Percentiles rank a stretch among this genome's conserved stretches.
Evolutionary conservation across 1,140 invertebrate genomes (phyloP).

Genomic region (Chironomus striatipennis): DNA sequence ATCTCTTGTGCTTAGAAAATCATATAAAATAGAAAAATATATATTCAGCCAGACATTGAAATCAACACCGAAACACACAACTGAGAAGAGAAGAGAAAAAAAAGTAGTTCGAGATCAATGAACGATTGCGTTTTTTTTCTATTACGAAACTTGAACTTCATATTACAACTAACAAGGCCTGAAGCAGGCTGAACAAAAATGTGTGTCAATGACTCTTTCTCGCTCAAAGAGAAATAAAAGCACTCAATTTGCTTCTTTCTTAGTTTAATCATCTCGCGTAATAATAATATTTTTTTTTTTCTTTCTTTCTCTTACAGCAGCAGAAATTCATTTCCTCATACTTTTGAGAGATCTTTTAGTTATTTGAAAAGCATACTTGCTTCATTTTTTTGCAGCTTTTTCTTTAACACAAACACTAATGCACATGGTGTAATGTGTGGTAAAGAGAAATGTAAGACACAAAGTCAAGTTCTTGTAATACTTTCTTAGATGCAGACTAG

Average conservation of each 20-base stretch:
- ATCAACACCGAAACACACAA: background rate
- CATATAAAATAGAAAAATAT: background rate
- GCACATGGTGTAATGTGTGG: background rate
- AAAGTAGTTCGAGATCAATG: slow-evolving; percentile 19
- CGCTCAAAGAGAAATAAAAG: background rate
- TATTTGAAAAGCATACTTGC: background rate
- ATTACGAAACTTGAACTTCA: slow-evolving; percentile 23
- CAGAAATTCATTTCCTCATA: slow-evolving; percentile 4
- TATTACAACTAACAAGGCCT: slow-evolving; percentile 16
- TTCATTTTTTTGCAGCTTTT: background rate
- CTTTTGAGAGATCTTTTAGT: background rate
- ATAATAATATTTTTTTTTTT: background rate
- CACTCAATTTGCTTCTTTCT: background rate
- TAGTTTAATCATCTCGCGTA: slow-evolving; percentile 20
- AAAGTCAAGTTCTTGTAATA: too few relatives aligned
- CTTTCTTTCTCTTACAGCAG: background rate
- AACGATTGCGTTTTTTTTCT: slow-evolving; percentile 19
- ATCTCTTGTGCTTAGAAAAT: background rate
- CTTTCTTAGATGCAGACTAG: too few relatives aligned
- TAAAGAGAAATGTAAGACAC: too few relatives aligned
- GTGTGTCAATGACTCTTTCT: slow-evolving; percentile 23
- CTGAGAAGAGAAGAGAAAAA: background rate
- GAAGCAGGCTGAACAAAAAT: background rate
- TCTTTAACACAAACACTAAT: background rate
- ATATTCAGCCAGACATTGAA: background rate